A percentile compares a stretch with the other conserved stretches of the same genome.
Conservation (phyloP, 2,113 vertebrate genomes). For the Eulemur macaco region DNA sequence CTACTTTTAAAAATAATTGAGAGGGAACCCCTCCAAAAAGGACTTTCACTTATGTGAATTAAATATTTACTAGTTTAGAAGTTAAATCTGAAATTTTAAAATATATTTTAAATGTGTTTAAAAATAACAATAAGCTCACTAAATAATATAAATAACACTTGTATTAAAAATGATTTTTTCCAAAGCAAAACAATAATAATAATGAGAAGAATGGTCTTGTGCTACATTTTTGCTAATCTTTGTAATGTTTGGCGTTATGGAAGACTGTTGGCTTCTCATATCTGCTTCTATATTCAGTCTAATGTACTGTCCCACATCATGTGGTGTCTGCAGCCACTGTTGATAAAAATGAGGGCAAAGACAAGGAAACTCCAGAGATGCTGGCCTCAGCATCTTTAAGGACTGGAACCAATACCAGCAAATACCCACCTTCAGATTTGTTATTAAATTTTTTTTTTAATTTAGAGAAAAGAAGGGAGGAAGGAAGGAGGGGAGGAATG, state of each 20-base stretch:
- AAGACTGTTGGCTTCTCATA: not conserved
- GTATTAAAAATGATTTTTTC: not conserved
- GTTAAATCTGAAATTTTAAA: not conserved
- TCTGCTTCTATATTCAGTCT: not conserved
- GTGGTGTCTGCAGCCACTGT: not conserved
- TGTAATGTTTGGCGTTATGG: not conserved
- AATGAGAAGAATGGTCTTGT: not conserved
- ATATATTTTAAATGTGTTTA: not conserved
- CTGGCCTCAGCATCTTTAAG: not conserved
- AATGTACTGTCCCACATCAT: not conserved
- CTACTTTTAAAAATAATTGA: not conserved
- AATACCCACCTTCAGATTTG: not conserved
- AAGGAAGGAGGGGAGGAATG: not conserved
- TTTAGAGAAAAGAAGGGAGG: not conserved
- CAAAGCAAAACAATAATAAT: not conserved
- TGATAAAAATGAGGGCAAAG: not conserved
- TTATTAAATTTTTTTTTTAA: not conserved
- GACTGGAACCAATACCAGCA: not conserved
- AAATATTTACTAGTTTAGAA: conserved; percentile 8
- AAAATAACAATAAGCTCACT: not conserved
- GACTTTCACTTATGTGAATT: not conserved
- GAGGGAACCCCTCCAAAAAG: not conserved
- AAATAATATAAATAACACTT: not conserved
- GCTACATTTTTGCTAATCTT: not conserved
- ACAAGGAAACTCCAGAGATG: not conserved